Evolutionary conservation across 1,140 invertebrate genomes (phyloP).

Genomic region (Dysdera silvatica): DNA sequence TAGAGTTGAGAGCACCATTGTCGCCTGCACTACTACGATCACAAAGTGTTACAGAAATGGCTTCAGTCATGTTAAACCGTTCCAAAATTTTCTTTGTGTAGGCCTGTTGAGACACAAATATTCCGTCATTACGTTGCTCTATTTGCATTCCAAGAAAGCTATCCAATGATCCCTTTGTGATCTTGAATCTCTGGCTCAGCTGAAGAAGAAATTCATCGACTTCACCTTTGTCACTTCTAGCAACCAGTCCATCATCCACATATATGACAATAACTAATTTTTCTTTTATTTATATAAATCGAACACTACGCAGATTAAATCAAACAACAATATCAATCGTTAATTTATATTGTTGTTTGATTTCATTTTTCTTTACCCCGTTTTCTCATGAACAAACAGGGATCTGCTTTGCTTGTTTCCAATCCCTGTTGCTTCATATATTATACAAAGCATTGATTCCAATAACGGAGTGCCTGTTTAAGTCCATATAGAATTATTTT

Average conservation of each 20-base stretch:
- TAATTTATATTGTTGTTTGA: too few species aligned
- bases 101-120: slow-evolving; percentile 11
- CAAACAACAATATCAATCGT: too few species aligned
- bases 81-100: slow-evolving; percentile 17
- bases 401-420: background rate
- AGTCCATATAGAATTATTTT: too few species aligned
- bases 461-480: slow-evolving; percentile 43
- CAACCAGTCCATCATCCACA: slow-evolving; percentile 48
- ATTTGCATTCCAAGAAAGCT: slow-evolving; percentile 22
- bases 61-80: slow-evolving; percentile 23
- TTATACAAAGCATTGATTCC: slow-evolving; percentile 36
- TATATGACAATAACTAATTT: slow-evolving; percentile 42
- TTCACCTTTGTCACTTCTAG: slow-evolving; percentile 22
- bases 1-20: background rate
- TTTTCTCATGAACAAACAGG: slow-evolving; percentile 19
- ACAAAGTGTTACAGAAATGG: slow-evolving; percentile 20
- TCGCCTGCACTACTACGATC: background rate
- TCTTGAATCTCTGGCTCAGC: slow-evolving; percentile 13
- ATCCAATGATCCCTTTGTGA: background rate
- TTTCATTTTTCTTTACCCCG: too few species aligned
- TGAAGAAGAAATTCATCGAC: slow-evolving; percentile 3
- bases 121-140: slow-evolving; percentile 6
- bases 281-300: too few species aligned
- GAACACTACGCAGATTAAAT: too few species aligned
- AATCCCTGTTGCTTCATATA: background rate